Percentiles rank a stretch among this genome's conserved stretches.
Conservation (phyloP, 2,113 vertebrate species). For the Sebastes schlegelii region DNA sequence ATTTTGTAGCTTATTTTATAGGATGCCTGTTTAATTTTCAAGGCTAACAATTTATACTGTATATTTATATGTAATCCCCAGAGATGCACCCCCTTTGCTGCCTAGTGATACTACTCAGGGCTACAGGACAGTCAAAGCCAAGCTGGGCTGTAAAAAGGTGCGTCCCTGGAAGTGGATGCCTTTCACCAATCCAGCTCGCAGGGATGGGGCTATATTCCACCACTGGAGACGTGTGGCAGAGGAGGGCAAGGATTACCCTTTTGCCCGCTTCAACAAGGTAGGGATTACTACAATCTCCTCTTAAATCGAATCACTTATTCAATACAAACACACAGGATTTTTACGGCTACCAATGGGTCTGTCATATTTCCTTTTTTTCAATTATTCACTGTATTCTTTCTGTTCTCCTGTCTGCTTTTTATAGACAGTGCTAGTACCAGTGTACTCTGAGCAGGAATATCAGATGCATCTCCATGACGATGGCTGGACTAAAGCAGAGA, state of each 20-base stretch:
- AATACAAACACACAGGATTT: not conserved
- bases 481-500: conserved; percentile 98
- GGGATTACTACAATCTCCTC: not conserved
- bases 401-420: conserved; percentile 2
- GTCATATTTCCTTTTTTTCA: not conserved
- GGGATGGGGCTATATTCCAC: conserved; percentile 96
- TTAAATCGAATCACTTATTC: not conserved
- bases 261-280: conserved; percentile 98
- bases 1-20: not conserved
- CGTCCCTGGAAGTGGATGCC: conserved; percentile 99
- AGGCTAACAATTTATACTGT: not conserved
- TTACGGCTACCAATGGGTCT: not conserved
- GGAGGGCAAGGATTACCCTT: conserved; percentile 98
- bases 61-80: conserved; percentile 57
- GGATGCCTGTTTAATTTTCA: not conserved
- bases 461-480: conserved; percentile 97
- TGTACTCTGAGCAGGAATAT: conserved; percentile 98
- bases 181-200: conserved; percentile 96
- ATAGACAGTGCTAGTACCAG: conserved; percentile 94
- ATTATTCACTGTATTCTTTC: not conserved
- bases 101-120: conserved; percentile 98
- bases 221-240: conserved; percentile 98
- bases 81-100: conserved; percentile 95
- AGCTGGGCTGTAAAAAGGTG: conserved; percentile 97
- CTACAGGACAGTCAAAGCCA: conserved; percentile 98